These are phyloP conservation scores for Ahaetulla prasina DNA, from an alignment of 2,113 vertebrate species.

Conservation along the genomic window DNA sequence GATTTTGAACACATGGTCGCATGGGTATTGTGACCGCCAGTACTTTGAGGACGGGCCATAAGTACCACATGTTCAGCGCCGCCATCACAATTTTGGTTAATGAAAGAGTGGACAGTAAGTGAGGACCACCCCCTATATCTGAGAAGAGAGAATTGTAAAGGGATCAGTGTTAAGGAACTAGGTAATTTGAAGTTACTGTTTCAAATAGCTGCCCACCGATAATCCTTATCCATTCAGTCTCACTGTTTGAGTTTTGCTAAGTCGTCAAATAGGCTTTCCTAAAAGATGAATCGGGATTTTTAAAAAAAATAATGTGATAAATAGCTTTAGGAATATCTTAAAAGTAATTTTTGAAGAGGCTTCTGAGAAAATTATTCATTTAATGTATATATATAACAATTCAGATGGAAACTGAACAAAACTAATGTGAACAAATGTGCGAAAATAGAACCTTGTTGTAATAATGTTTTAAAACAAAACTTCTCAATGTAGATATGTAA, in stretches of 20 bases:
- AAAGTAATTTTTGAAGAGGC: neutral
- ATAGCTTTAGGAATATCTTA: neutral
- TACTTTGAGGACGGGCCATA: neutral
- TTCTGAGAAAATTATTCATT: neutral
- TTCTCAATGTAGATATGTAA: neutral
- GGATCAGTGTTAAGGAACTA: neutral
- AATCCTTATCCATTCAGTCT: neutral
- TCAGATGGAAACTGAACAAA: conserved; percentile 2
- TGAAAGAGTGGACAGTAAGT: neutral
- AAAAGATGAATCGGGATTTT: neutral
- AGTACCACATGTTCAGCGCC: neutral
- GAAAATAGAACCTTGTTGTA: neutral
- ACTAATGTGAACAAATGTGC: neutral
- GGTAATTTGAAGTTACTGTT: neutral
- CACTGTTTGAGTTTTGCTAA: neutral
- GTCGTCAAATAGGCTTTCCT: neutral
- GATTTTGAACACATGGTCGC: neutral
- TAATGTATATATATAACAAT: neutral
- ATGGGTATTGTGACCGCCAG: neutral
- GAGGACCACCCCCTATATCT: neutral
- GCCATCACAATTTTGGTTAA: neutral
- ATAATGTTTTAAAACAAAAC: neutral
- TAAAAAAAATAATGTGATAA: neutral
- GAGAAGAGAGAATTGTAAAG: neutral
- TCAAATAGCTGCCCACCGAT: neutral